Evolutionary conservation across 37 sponge, comb jelly and placozoan genomes (phyloP), one percentile per base, ranked within the genome.

Genomic region (Agelas oroides): DNA sequence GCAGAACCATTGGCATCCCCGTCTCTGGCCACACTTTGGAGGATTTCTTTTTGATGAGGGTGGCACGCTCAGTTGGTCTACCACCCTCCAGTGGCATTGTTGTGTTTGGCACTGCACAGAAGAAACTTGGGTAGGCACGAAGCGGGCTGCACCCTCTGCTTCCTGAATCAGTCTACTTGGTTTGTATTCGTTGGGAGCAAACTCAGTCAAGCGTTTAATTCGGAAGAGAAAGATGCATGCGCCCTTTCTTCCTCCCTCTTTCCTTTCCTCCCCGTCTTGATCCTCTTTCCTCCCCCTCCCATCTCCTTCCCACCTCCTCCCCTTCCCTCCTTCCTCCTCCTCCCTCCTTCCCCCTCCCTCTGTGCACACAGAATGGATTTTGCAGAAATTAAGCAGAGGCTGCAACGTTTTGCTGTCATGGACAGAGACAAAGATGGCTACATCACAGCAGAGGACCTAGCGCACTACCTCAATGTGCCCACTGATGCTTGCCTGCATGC

Each of bases 381-480:
- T 6, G 19, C 28, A 3, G 65, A 84, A 18, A 36, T 84, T 34
- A 78, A 73, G 69, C 5, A 84, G 20, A 73, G 25, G 16, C 56
- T 89, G 67, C 35, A 30, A 13, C 71, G 74, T 53, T 89, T 89
- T 53, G 58, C 80, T 6, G 65, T 23, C 39, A 84, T 84, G 15
- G 79, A 89, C 53, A 37, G 57, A 13, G 70, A 83, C 37, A 84
- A 73, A 36, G 76, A 84, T 79, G 90, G 90, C 53, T 64, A 61
- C 53, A 73, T 84, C 46, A 58, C 57, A 0, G 38, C 12, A 1
- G 52, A 78, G 35, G 90, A 89, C n/a, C 5, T 89, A 39, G 80
- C 59, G 31, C 17, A 20, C 19, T 89, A 64, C 55, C 66, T 89
- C 15, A 60, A 57, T 1, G 78, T 89, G 1, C 89, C 89, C 36